phyloP scores from a whole-genome alignment of 2,113 vertebrate genomes.

The Indicator maculatus region DNA sequence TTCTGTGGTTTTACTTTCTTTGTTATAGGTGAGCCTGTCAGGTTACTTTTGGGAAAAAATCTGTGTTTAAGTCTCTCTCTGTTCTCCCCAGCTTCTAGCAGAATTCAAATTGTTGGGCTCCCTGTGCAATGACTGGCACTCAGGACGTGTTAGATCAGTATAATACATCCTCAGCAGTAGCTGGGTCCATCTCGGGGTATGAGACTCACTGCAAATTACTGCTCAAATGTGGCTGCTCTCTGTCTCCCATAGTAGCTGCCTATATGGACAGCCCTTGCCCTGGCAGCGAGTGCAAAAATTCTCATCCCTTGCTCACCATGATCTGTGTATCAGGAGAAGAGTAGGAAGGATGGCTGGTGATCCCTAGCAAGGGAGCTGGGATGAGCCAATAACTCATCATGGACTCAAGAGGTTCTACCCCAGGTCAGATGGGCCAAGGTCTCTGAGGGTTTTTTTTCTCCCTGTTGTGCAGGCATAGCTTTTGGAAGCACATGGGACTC shows the following conservation, averaged over 20 bases:
- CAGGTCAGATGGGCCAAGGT: neutral
- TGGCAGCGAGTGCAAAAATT: neutral
- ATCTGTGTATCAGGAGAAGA: neutral
- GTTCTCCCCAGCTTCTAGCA: neutral
- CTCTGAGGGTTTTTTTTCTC: neutral
- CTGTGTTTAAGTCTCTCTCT: neutral
- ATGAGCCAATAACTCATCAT: neutral
- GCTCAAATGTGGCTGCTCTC: neutral
- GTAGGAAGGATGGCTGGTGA: neutral
- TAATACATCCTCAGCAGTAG: neutral
- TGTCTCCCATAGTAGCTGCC: neutral
- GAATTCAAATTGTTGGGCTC: neutral
- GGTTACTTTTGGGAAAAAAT: neutral
- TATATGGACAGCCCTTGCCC: neutral
- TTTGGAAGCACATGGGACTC: neutral
- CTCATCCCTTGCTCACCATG: neutral
- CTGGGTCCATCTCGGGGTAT: fast-evolving
- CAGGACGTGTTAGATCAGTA: neutral
- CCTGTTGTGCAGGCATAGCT: neutral
- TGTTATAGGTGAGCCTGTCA: neutral
- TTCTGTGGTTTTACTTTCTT: slow-evolving; percentile 6
- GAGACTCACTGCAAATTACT: neutral
- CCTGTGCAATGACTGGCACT: neutral
- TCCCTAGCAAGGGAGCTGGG: fast-evolving
- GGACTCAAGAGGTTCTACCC: neutral